Conservation (phyloP, 2,113 vertebrate species). For the Protobothrops flavoviridis region DNA sequence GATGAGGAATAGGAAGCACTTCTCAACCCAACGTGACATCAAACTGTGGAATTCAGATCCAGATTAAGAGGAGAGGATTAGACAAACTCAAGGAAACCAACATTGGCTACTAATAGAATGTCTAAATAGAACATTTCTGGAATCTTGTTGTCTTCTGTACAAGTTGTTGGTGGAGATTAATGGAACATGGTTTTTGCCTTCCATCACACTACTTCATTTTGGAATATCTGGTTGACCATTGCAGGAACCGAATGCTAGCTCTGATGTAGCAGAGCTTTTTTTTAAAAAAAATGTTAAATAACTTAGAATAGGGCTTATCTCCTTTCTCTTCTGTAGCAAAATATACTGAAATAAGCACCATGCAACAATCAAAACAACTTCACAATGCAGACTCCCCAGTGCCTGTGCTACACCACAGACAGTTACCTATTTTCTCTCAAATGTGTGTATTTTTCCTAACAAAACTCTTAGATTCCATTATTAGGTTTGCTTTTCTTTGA, state of each 20-base stretch:
- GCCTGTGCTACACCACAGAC: conserved; percentile 34
- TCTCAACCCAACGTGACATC: not conserved
- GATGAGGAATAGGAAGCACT: not conserved
- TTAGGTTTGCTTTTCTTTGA: conserved; percentile 34
- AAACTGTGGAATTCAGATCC: not conserved
- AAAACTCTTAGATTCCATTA: conserved; percentile 36
- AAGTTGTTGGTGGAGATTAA: not conserved
- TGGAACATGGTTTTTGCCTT: not conserved
- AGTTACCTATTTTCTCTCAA: conserved; percentile 42
- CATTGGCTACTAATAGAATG: not conserved
- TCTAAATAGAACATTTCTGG: not conserved
- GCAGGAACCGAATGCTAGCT: not conserved
- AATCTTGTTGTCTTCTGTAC: too few relatives aligned
- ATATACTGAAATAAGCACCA: conserved; percentile 20
- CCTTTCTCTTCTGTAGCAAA: conserved; percentile 38
- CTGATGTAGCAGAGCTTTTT: not conserved
- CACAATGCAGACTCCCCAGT: not conserved
- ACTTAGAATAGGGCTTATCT: not conserved
- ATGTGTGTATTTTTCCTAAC: conserved; percentile 43
- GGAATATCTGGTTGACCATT: not conserved
- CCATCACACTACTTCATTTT: not conserved
- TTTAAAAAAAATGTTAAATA: not conserved
- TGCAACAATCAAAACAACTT: conserved; percentile 37
- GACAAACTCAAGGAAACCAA: too few relatives aligned
- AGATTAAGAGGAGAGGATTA: not conserved